phyloP scores from a whole-genome alignment of 2,888 invertebrate genomes.

The Holacanthella duospinosa region DNA sequence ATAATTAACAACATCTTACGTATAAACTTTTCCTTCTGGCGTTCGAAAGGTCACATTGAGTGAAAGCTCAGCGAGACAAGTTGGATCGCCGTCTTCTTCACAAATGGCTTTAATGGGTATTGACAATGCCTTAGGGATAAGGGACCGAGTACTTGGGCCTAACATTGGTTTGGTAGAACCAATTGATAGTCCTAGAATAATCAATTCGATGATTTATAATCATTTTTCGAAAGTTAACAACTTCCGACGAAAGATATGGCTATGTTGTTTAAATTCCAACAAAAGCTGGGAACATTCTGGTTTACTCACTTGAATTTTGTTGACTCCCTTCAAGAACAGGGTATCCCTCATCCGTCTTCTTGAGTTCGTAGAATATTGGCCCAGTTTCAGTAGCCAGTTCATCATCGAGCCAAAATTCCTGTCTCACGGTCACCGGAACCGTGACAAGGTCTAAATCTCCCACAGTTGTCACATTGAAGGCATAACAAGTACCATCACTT shows the following conservation, averaged over 20 bases:
- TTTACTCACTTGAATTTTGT: constrained; percentile 1
- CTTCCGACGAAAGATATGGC: not conserved
- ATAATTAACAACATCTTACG: too few relatives aligned
- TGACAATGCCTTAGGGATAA: not conserved
- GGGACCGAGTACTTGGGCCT: not conserved
- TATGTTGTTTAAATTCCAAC: not conserved
- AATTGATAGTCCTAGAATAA: too few relatives aligned
- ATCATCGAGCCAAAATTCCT: constrained; percentile 19
- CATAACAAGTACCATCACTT: constrained; percentile 10
- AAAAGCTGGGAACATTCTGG: too few relatives aligned
- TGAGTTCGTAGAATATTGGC: constrained; percentile 18
- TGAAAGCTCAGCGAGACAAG: constrained; percentile 19
- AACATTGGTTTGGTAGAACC: too few relatives aligned
- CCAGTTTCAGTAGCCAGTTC: not conserved
- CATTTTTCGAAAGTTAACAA: too few relatives aligned
- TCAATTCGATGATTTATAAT: too few relatives aligned
- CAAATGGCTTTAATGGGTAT: constrained; percentile 20
- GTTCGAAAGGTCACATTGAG: constrained; percentile 12
- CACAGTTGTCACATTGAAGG: constrained; percentile 14
- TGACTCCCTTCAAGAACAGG: not conserved
- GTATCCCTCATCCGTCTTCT: not conserved
- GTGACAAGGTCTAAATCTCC: constrained; percentile 11
- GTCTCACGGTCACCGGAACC: constrained; percentile 7
- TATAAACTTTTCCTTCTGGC: not conserved
- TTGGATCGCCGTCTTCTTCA: constrained; percentile 25